phyloP scores from a whole-genome alignment of 2,113 vertebrate species.

The Corythornis vintsioides region DNA sequence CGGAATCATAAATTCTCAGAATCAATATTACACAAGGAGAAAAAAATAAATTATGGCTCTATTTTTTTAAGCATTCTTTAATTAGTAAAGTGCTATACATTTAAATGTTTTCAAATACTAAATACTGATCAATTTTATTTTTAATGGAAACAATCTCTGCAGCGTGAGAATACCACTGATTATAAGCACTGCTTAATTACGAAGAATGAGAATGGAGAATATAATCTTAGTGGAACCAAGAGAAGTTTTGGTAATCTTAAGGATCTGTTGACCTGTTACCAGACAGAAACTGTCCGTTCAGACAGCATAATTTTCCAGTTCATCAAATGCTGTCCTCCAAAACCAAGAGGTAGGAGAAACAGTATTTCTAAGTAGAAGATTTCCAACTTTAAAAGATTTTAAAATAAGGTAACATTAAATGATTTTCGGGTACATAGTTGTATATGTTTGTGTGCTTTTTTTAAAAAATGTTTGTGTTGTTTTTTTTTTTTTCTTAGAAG shows the following conservation, averaged over 20 bases:
- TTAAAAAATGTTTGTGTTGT: too few species aligned
- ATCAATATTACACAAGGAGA: neutral
- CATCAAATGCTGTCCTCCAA: conserved; percentile 90
- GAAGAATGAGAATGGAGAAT: conserved; percentile 86
- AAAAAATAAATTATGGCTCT: neutral
- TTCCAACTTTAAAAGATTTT: neutral
- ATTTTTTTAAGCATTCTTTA: neutral
- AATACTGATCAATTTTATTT: neutral
- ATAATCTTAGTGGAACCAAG: conserved; percentile 89
- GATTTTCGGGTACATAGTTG: neutral
- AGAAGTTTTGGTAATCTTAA: conserved; percentile 87
- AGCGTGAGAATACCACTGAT: conserved; percentile 83
- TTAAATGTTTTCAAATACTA: neutral
- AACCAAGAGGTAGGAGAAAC: conserved; percentile 83
- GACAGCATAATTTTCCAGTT: conserved; percentile 96
- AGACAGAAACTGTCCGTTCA: conserved; percentile 94
- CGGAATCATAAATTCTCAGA: conserved; percentile 1
- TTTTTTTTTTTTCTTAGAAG: accelerated
- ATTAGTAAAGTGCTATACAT: neutral
- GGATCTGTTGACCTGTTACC: conserved; percentile 94
- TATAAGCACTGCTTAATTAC: conserved; percentile 94
- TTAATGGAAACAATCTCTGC: conserved; percentile 32
- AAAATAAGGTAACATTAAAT: neutral
- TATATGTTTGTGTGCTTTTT: accelerated
- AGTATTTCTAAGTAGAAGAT: neutral